These are phyloP conservation scores for Danaus plexippus DNA, from an alignment of 1,140 invertebrate genomes.

Conservation along the genomic window DNA sequence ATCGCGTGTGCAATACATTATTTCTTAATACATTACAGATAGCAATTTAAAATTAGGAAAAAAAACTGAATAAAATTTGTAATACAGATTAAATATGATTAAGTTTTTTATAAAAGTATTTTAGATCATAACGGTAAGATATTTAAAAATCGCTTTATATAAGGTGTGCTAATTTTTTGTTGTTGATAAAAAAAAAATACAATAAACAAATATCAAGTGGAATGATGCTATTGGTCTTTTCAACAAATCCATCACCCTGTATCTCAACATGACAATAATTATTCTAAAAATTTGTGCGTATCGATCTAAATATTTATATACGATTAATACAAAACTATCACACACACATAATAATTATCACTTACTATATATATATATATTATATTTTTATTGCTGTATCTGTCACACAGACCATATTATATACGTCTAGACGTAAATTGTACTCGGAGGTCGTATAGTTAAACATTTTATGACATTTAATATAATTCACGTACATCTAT, in stretches of 20 bases:
- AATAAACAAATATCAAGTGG: slow-evolving; percentile 1
- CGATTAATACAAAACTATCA: slow-evolving; percentile 37
- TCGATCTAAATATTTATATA: slow-evolving; percentile 51
- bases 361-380: slow-evolving; percentile 59
- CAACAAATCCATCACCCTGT: slow-evolving; percentile 13
- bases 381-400: slow-evolving; percentile 65
- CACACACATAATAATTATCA: slow-evolving; percentile 40
- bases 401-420: slow-evolving; percentile 53
- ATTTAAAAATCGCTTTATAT: too few species aligned
- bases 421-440: slow-evolving; percentile 41
- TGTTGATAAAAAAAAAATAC: slow-evolving; percentile 5
- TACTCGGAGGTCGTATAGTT: slow-evolving; percentile 45
- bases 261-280: slow-evolving; percentile 30
- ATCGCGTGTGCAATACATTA: too few species aligned
- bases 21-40: too few species aligned
- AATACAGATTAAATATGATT: too few species aligned
- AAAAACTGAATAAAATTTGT: too few species aligned
- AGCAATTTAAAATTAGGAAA: too few species aligned
- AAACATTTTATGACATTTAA: neutral
- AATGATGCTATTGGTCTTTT: too few species aligned
- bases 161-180: too few species aligned
- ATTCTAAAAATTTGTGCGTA: slow-evolving; percentile 66
- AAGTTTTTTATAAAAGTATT: too few species aligned
- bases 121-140: too few species aligned
- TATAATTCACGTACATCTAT: too few species aligned